A percentile compares a stretch with the other conserved stretches of the same genome.
These are phyloP conservation scores for Hycleus cichorii DNA, from an alignment of 1,140 invertebrate species.

Conservation along the genomic window DNA sequence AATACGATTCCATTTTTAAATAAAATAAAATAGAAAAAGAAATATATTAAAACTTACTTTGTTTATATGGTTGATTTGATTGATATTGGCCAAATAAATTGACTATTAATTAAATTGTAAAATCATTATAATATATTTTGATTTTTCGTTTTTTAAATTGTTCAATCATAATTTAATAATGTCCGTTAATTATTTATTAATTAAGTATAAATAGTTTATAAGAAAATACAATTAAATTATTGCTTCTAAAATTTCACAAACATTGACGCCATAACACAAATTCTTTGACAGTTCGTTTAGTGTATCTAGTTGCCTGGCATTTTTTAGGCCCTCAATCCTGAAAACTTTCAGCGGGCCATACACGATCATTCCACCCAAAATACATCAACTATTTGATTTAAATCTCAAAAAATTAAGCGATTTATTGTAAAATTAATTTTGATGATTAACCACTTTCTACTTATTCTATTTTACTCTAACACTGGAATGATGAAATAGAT, in stretches of 20 bases:
- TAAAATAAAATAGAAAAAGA: neutral
- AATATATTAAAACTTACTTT: slow-evolving; percentile 17
- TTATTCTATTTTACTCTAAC: no score
- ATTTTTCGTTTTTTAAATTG: slow-evolving; percentile 22
- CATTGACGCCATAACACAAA: slow-evolving; percentile 11
- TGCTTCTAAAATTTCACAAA: neutral
- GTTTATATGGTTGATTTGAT: slow-evolving; percentile 22
- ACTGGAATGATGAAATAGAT: no score
- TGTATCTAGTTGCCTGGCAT: no score
- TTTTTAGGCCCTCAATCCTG: no score
- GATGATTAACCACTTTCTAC: no score
- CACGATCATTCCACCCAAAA: no score
- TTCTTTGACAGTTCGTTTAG: slow-evolving; percentile 2
- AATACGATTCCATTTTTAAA: neutral
- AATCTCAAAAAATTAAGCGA: no score
- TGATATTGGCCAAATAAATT: neutral
- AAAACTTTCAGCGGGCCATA: no score
- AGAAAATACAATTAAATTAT: slow-evolving; percentile 2
- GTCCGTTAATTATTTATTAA: neutral
- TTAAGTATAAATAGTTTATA: neutral
- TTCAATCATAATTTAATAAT: slow-evolving; percentile 11
- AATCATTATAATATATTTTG: slow-evolving; percentile 25
- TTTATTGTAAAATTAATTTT: no score
- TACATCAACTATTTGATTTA: no score
- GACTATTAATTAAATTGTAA: slow-evolving; percentile 20